Base-by-base conservation (phyloP, 2,888 invertebrate genomes). In the Parthenolecanium corni region DNA sequence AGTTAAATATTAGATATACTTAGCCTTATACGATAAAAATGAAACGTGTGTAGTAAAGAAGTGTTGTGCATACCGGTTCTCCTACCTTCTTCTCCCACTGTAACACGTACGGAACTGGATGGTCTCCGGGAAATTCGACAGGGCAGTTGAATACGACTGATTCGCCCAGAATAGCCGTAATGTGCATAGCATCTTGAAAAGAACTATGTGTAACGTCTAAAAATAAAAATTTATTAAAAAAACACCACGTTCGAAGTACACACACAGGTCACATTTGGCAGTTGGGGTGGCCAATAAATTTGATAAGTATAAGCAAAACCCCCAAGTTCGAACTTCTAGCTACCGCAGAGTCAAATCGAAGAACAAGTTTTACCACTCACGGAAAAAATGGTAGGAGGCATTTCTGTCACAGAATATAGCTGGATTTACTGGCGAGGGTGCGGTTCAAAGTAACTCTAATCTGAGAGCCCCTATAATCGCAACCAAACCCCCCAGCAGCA, bases 41-140 rank as follows among this genome's bases (percentile, higher is more conserved):
- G 61, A 61, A 61, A 49, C 61, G 57, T 57, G 61, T 49, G 21
- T 23, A 49, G 21, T 23, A 21, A 51, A 40, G 49, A 61, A 11
- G 31, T 49, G 36, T 51, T 61, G 61, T 62, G 56, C 57, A 56
- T 51, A 56, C 64, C 51, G 64, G 51, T 58, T 52, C 47, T 31
- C 64, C 64, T 88, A 91, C 91, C 89, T 93, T 91, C 86, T 94
- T 95, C 85, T 91, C 90, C 95, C 95, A 96, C 82, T 93, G 92
- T 77, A 95, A 86, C 80, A 95, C 92, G 81, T 93, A 93, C 78
- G 93, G 91, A 80, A 92, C 90, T 74, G 91, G 89, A 78, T 89
- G 86, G 79, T 91, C 89, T 77, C 90, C 89, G 76, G 92, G 90
- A 79, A 93, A 94, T 79, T 92, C 90, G 78, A 95, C 91, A 80